Percentiles rank a stretch among this genome's conserved stretches.
These are phyloP conservation scores for Cyprinodon tularosa DNA, from an alignment of 2,113 vertebrate species.

Conservation along the genomic window DNA sequence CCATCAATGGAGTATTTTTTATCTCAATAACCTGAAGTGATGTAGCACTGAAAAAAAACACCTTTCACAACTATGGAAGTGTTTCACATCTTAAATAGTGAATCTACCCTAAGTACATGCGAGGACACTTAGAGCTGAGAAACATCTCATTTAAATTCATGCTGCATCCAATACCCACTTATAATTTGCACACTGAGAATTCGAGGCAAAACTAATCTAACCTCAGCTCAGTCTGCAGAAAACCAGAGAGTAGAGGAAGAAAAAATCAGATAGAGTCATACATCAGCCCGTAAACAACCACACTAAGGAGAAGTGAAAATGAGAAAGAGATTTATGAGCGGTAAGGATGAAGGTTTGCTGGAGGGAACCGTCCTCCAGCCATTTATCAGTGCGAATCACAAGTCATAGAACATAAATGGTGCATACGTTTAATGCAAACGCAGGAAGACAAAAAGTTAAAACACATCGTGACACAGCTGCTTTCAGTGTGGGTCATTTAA, in stretches of 20 bases:
- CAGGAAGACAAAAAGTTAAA: neutral
- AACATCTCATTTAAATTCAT: neutral
- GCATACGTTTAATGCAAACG: neutral
- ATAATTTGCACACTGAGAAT: neutral
- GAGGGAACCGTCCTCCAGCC: slow-evolving; percentile 25
- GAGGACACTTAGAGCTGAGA: rapidly evolving
- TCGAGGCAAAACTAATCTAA: neutral
- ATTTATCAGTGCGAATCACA: slow-evolving; percentile 27
- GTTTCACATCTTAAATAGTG: neutral
- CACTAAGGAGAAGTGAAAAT: slow-evolving; percentile 33
- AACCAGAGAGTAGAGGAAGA: neutral
- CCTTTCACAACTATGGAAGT: neutral
- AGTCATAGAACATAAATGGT: neutral
- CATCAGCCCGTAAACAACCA: slow-evolving; percentile 2
- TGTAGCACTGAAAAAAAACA: neutral
- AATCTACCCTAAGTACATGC: no score
- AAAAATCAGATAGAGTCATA: slow-evolving; percentile 5
- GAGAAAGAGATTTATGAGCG: neutral
- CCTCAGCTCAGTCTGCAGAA: neutral
- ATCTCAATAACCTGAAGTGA: neutral
- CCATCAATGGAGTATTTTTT: neutral
- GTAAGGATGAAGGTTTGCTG: neutral
- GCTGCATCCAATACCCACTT: neutral
- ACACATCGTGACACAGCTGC: neutral
- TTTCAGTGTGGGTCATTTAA: slow-evolving; percentile 6